A percentile compares a stretch with the other conserved stretches of the same genome.
Conservation (phyloP, 2,797 vertebrate genomes). For the Acipenser ruthenus region DNA sequence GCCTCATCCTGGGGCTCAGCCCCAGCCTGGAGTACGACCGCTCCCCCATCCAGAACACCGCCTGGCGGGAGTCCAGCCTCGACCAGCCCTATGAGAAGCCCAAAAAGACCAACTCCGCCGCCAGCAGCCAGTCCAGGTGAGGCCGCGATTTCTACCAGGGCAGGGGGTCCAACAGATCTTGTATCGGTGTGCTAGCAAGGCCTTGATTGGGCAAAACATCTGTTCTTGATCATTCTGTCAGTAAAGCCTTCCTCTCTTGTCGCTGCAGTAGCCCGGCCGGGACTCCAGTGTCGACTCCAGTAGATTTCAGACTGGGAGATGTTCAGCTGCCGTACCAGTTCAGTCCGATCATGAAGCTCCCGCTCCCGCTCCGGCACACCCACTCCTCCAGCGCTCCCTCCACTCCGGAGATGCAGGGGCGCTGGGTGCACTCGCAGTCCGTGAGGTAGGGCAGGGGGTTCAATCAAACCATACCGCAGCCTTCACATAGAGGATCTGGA, state of each 20-base stretch:
- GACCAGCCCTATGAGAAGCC: conserved; percentile 76
- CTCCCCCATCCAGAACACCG: conserved; percentile 76
- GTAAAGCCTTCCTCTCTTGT: conserved; percentile 10
- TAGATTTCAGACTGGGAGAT: conserved; percentile 6
- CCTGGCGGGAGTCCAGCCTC: conserved; percentile 78
- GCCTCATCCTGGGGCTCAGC: conserved; percentile 41
- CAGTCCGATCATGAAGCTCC: conserved; percentile 45
- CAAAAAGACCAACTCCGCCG: conserved; percentile 48
- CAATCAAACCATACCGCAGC: not conserved
- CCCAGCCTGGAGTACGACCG: conserved; percentile 43
- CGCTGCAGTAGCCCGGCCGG: conserved; percentile 52
- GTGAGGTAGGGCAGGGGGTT: conserved; percentile 55
- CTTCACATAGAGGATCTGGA: not conserved
- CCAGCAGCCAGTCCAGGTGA: conserved; percentile 63
- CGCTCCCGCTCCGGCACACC: conserved; percentile 42
- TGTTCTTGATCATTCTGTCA: not conserved
- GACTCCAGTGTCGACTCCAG: conserved; percentile 50
- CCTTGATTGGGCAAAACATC: no score
- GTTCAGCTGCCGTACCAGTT: conserved; percentile 39
- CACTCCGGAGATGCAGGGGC: conserved; percentile 68
- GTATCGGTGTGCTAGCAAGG: no score
- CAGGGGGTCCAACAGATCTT: not conserved
- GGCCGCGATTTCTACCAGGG: no score
- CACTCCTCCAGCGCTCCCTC: conserved; percentile 66
- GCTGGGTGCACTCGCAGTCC: conserved; percentile 65